Conservation (phyloP, 2,797 vertebrate genomes). For the Sebastes kiyomatsui region DNA sequence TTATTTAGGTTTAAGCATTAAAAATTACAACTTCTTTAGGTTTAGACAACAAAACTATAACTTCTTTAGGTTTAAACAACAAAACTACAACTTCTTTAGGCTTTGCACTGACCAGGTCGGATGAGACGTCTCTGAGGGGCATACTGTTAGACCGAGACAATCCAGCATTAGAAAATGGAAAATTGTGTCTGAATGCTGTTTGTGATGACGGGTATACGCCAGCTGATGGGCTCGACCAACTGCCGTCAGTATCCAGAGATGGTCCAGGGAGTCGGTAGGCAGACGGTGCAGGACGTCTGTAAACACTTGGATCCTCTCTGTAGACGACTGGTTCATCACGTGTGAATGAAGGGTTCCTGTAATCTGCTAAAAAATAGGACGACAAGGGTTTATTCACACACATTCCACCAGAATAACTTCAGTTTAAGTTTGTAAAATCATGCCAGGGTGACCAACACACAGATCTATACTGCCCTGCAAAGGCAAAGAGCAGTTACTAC, state of each 20-base stretch:
- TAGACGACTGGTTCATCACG: neutral
- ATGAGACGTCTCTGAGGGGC: neutral
- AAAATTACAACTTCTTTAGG: too few relatives aligned
- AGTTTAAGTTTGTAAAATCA: neutral
- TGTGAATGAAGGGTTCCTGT: constrained; percentile 16
- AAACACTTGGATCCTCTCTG: neutral
- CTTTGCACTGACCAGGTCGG: constrained; percentile 4
- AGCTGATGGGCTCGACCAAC: neutral
- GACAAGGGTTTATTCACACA: neutral
- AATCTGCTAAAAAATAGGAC: neutral
- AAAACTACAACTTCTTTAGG: too few relatives aligned
- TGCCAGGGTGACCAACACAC: neutral
- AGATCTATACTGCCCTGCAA: neutral
- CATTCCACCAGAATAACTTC: neutral
- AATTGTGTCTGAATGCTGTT: neutral
- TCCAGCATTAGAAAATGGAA: neutral
- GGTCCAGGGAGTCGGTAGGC: neutral
- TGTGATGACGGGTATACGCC: neutral
- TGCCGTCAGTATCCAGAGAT: neutral
- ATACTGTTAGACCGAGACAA: neutral
- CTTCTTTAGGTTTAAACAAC: too few relatives aligned
- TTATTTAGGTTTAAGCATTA: too few relatives aligned
- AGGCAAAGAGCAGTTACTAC: neutral
- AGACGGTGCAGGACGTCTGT: neutral
- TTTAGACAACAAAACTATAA: too few relatives aligned